Percentiles rank a stretch among this genome's conserved stretches.
These are phyloP conservation scores for Petrosia ficiformis DNA, from an alignment of 37 sponge, comb jelly and placozoan genomes.

Conservation along the genomic window DNA sequence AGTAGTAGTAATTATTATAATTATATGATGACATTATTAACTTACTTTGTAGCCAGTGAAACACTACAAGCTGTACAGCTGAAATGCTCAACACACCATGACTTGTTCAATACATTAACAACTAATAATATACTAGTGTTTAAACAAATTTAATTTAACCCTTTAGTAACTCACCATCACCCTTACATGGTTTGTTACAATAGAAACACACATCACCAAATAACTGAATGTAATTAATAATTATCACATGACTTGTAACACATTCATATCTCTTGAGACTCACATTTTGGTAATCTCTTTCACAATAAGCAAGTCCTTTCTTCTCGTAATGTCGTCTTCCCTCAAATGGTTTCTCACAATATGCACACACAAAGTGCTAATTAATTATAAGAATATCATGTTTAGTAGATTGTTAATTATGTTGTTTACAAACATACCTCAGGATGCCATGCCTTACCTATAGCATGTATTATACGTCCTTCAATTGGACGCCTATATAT, in stretches of 20 bases:
- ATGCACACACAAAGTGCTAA: conserved; percentile 97
- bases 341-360: conserved; percentile 97
- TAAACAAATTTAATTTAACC: not conserved
- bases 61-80: conserved; percentile 89
- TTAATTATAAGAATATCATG: not conserved
- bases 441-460: conserved; percentile 91
- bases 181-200: conserved; percentile 80
- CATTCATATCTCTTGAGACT: not conserved
- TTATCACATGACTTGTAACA: not conserved
- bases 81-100: conserved; percentile 96
- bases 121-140: conserved; percentile 33
- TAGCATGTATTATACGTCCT: conserved; percentile 88
- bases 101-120: conserved; percentile 80
- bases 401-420: not conserved
- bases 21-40: not conserved
- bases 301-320: conserved; percentile 95
- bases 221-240: too few species aligned
- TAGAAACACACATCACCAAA: conserved; percentile 95
- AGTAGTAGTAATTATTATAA: too few species aligned
- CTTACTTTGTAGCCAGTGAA: conserved; percentile 68
- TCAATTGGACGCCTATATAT: conserved; percentile 85
- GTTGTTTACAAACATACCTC: conserved; percentile 46
- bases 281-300: conserved; percentile 90
- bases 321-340: conserved; percentile 94
- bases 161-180: conserved; percentile 72